Evolutionary conservation across 2,888 invertebrate genomes (phyloP), one percentile per base, ranked within the genome.

Genomic region (Periphyllus acericola): DNA sequence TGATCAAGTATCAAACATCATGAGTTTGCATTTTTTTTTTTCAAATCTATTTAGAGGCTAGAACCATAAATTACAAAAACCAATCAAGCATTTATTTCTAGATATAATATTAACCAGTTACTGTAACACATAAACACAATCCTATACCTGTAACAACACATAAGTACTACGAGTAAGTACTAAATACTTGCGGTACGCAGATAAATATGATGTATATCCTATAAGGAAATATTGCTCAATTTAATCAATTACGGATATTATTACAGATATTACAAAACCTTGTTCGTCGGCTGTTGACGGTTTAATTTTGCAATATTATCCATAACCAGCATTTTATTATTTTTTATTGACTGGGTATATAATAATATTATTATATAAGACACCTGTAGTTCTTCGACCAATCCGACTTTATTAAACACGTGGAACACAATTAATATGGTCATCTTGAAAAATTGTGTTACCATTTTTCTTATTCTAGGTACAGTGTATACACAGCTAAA

Each of bases 191-290:
- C n/a, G 1, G 9, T 29, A 14, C 25, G 9, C 21, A 19, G n/a
- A 66, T 29, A 66, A 80, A 66, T 40, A 66, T 80, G 25, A 68
- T 80, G 66, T 66, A 36, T 80, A 40, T 80, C 80, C 21, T 40
- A 68, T 40, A 68, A 29, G 29, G 80, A 19, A 66, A 66, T 40
- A n/a, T 80, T 80, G 17, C 66, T 80, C 55, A 34, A 17, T 60
- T 80, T 66, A 60, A 55, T 66, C 60, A 40, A 40, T 40, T 14
- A 32, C 32, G 52, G 32, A 52, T 32, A 79, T 34, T 32, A 78
- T 34, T 52, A 52, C 32, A 34, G 46, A 79, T 25, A 34, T 25
- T 40, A 21, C 1, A 4, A 19, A 40, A 80, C 80, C 80, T 80
- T n/a, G n/a, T n/a, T 66, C 66, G n/a, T 19, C 66, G 11, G 29